phyloP scores from a whole-genome alignment of 2,888 invertebrate genomes.

The Ornithoptera priamus region DNA sequence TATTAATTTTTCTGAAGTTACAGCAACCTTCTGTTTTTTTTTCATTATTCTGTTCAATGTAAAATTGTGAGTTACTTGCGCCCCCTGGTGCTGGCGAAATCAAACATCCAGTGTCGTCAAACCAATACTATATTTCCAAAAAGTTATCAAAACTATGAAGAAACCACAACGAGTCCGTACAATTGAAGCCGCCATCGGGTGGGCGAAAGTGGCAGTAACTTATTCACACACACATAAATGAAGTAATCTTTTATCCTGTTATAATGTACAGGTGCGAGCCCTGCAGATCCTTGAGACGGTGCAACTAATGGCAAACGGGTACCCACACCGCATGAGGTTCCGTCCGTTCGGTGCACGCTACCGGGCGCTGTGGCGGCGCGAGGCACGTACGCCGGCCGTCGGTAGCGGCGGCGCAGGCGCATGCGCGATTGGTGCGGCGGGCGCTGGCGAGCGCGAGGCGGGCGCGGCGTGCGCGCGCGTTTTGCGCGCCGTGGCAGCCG shows the following conservation, averaged over 20 bases:
- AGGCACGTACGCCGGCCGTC: constrained; percentile 37
- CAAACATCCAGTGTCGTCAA: no score
- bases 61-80: no score
- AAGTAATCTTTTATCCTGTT: constrained; percentile 10
- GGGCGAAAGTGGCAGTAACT: no score
- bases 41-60: no score
- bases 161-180: no score
- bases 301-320: constrained; percentile 96
- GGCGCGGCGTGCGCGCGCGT: constrained; percentile 82
- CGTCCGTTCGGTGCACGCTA: constrained; percentile 94
- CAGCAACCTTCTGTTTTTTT: no score
- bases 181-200: no score
- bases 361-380: constrained; percentile 90
- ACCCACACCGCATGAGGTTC: constrained; percentile 96
- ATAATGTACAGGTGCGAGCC: constrained; percentile 83
- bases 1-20: no score
- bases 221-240: no score
- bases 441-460: constrained; percentile 74
- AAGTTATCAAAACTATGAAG: no score
- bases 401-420: constrained; percentile 85
- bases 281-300: constrained; percentile 96
- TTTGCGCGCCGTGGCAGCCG: constrained; percentile 89
- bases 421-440: constrained; percentile 71
- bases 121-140: no score
- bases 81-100: no score